Conservation (phyloP, 2,797 vertebrate species). For the Synaphobranchus kaupii region DNA sequence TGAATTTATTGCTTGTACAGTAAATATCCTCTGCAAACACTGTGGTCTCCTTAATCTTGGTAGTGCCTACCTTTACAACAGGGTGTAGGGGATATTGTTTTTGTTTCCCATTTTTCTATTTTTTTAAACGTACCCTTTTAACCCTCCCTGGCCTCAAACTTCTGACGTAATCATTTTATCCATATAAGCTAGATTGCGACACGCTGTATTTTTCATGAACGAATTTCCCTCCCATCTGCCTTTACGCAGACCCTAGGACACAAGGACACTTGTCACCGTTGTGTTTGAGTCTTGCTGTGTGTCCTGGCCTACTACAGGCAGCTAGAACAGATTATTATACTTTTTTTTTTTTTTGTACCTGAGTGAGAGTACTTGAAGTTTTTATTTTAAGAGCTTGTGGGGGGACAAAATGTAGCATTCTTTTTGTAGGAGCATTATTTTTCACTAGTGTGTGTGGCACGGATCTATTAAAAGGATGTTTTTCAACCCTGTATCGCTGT, state of each 20-base stretch:
- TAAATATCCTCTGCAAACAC: conserved; percentile 84
- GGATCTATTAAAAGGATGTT: conserved; percentile 86
- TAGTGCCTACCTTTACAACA: conserved; percentile 88
- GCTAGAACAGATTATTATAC: conserved; percentile 76
- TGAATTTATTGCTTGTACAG: conserved; percentile 80
- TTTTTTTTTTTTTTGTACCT: conserved; percentile 72
- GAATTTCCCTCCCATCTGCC: conserved; percentile 79
- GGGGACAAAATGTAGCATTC: conserved; percentile 77
- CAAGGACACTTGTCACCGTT: conserved; percentile 78
- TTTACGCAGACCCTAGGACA: conserved; percentile 75
- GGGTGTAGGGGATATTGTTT: conserved; percentile 81
- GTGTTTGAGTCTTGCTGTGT: conserved; percentile 84
- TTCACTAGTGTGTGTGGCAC: conserved; percentile 87
- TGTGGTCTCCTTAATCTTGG: conserved; percentile 87
- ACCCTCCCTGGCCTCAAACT: conserved; percentile 75
- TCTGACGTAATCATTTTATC: conserved; percentile 81
- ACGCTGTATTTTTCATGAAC: conserved; percentile 83
- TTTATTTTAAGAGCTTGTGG: conserved; percentile 89
- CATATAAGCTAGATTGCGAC: conserved; percentile 80
- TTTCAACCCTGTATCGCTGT: conserved; percentile 70
- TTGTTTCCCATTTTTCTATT: conserved; percentile 66
- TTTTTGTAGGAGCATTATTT: conserved; percentile 89
- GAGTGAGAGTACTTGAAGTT: conserved; percentile 87
- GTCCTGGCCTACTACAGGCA: conserved; percentile 77
- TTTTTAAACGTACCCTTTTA: conserved; percentile 80